Conservation (phyloP, 2,888 invertebrate species). For the Cerastis rubricosa region DNA sequence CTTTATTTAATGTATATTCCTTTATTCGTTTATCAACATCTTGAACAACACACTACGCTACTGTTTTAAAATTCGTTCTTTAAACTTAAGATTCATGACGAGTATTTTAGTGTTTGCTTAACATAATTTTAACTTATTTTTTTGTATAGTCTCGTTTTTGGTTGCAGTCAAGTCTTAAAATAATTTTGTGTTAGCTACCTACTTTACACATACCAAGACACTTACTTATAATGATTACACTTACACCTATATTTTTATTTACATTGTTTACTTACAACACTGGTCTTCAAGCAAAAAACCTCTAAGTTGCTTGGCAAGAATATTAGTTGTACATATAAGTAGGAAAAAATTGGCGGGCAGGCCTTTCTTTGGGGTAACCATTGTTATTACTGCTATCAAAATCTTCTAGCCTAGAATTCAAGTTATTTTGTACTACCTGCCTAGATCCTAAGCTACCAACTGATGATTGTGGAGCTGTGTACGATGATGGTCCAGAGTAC, state of each 20-base stretch:
- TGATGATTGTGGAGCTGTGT: slow-evolving; percentile 84
- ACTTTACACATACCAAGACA: neutral
- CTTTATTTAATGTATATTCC: neutral
- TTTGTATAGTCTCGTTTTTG: slow-evolving; percentile 44
- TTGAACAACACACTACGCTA: neutral
- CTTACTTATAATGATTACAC: neutral
- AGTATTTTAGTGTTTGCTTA: neutral
- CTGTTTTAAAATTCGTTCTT: neutral
- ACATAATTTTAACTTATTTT: neutral
- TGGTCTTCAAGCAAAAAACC: neutral
- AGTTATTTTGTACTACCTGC: slow-evolving; percentile 70
- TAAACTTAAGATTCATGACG: neutral
- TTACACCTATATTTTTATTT: slow-evolving; percentile 46
- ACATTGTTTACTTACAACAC: slow-evolving; percentile 22
- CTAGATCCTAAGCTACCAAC: slow-evolving; percentile 79
- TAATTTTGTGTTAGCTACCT: neutral
- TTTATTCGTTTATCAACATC: slow-evolving; percentile 27
- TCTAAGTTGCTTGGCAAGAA: neutral
- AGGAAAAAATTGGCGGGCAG: slow-evolving; percentile 77
- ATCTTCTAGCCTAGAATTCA: slow-evolving; percentile 81
- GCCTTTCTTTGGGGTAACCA: slow-evolving; percentile 80
- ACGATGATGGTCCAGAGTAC: slow-evolving; percentile 86
- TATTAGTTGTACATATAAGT: slow-evolving; percentile 55
- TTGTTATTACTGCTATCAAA: slow-evolving; percentile 75
- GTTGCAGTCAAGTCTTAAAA: slow-evolving; percentile 45